Percentiles rank a stretch among this genome's conserved stretches.
These are phyloP conservation scores for Rallus limicola DNA, from an alignment of 2,113 vertebrate genomes.

Conservation along the genomic window DNA sequence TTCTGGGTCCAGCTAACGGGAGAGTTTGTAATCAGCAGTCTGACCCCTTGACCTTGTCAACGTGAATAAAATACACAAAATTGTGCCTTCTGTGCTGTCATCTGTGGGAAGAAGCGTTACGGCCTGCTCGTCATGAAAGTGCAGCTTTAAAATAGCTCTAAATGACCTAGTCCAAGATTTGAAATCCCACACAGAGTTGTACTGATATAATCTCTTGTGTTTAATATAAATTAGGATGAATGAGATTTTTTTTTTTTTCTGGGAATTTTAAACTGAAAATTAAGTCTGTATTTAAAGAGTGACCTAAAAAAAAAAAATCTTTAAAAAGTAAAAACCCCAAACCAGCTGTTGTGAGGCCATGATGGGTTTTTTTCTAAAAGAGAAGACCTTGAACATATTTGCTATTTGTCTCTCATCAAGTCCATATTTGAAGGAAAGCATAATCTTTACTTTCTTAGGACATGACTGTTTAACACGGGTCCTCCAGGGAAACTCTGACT, in stretches of 20 bases:
- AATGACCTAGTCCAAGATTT: not conserved
- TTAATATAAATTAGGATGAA: constrained; percentile 5
- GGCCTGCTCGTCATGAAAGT: accelerated
- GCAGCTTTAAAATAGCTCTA: not conserved
- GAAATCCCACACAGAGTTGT: not conserved
- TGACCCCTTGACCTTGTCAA: not conserved
- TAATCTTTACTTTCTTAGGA: not conserved
- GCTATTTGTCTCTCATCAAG: not conserved
- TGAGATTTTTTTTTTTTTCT: not conserved
- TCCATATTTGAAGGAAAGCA: not conserved
- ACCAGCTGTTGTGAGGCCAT: not conserved
- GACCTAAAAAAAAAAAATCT: not conserved
- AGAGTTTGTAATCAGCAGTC: not conserved
- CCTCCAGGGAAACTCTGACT: not conserved
- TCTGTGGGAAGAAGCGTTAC: not conserved
- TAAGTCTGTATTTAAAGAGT: not conserved
- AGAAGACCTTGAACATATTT: not conserved
- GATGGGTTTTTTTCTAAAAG: not conserved
- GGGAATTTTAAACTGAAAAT: not conserved
- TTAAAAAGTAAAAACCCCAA: not conserved
- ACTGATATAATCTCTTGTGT: not conserved
- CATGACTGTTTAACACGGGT: not conserved
- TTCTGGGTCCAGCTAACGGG: not conserved
- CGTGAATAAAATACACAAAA: not conserved
- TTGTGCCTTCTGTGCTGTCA: not conserved